Percentiles rank a stretch among this genome's conserved stretches.
Evolutionary conservation across 1,140 invertebrate species (phyloP).

Genomic region (Zaprionus gabonicus): DNA sequence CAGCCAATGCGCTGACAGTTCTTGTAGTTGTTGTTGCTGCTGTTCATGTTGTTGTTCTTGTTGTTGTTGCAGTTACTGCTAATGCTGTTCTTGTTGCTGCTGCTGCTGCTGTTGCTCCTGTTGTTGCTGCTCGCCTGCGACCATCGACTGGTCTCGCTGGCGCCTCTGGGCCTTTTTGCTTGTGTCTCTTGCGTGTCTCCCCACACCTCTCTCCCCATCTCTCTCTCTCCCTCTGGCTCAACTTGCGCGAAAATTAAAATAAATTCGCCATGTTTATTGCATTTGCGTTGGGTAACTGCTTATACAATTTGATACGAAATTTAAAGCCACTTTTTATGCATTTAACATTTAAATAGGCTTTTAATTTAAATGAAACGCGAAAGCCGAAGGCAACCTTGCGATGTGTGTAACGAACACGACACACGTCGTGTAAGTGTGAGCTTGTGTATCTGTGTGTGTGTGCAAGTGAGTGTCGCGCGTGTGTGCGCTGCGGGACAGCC

Average conservation of each 20-base stretch:
- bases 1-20: constrained; percentile 52
- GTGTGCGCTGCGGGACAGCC: constrained; percentile 32
- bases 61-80: constrained; percentile 4
- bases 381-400: constrained; percentile 33
- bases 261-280: constrained; percentile 77
- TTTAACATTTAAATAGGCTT: constrained; percentile 78
- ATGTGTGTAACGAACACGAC: neutral
- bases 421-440: neutral
- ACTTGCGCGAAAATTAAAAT: constrained; percentile 69
- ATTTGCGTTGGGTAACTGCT: constrained; percentile 76
- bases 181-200: neutral
- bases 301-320: constrained; percentile 81
- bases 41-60: constrained; percentile 15
- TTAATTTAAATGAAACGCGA: constrained; percentile 67
- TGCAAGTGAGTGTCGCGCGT: neutral
- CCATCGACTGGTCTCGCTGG: constrained; percentile 9
- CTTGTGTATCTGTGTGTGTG: neutral
- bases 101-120: neutral
- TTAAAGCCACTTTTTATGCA: constrained; percentile 65
- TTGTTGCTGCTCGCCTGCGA: neutral
- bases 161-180: constrained; percentile 7
- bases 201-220: neutral
- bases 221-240: neutral
- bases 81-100: constrained; percentile 3
- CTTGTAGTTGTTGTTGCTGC: neutral